Conservation (phyloP, 2,888 invertebrate genomes). For the Pachycephus smyrnensis region DNA sequence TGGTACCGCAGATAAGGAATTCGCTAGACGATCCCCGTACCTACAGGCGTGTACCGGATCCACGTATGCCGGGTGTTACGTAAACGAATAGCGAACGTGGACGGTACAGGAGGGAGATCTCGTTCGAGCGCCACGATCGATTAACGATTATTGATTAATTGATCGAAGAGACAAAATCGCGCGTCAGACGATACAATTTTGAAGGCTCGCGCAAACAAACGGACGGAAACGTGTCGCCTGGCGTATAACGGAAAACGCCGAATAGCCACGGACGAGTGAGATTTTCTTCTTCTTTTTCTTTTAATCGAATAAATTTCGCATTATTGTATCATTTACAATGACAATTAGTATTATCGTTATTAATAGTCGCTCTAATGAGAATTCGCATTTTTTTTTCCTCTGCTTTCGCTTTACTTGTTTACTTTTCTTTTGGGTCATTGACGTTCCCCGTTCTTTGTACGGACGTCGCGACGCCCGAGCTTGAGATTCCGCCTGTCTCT, state of each 20-base stretch:
- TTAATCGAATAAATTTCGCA: neutral
- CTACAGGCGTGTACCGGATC: neutral
- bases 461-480: neutral
- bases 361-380: neutral
- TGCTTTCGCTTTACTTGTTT: neutral
- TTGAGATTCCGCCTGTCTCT: neutral
- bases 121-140: neutral
- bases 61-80: neutral
- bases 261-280: neutral
- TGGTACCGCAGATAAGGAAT: neutral
- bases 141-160: neutral
- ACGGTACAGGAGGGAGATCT: neutral
- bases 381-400: neutral
- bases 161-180: neutral
- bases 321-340: neutral
- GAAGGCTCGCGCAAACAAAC: neutral
- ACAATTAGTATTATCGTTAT: neutral
- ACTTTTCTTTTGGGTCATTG: neutral
- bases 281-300: neutral
- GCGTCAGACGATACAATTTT: neutral
- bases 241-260: neutral
- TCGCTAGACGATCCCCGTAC: neutral
- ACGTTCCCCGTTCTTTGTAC: neutral
- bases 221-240: neutral
- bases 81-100: neutral